Evolutionary conservation across 2,888 invertebrate genomes (phyloP), one percentile per base, ranked within the genome.

Genomic region (Tenthredo distinguenda): DNA sequence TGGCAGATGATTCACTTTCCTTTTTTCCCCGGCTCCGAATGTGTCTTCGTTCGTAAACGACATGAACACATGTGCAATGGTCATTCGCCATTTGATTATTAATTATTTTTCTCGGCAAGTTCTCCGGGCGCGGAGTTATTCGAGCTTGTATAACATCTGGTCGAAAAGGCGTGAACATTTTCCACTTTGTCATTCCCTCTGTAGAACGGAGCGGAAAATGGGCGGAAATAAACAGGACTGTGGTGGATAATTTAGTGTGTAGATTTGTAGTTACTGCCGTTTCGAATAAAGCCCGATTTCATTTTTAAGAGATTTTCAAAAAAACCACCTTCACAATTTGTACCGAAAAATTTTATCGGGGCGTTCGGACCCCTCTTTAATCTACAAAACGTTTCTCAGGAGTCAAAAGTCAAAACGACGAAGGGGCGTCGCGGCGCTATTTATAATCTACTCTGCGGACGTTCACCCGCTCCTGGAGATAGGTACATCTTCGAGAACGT

Each of bases 381-480:
- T 68, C 26, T 34, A 34, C 6, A 10, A 10, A 62, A 62, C n/a
- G 21, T 74, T 40, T n/a, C 40, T 74, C 21, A 43, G 18, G 43
- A 74, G 72, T 74, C 72, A 71, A 47, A 68, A 71, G 71, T 65
- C 34, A 50, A 68, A 68, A 83, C 68, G 81, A 65, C 68, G 47
- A 71, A 87, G 86, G 89, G 87, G 88, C 88, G 88, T 87, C 87
- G 87, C 86, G 82, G 87, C 87, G 90, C 91, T 91, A 91, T 91
- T 91, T 91, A 91, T 90, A 91, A 40, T 88, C 90, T 89, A 90
- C 87, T 87, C 86, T 85, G 89, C 88, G 91, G 90, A 89, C 91
- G 88, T 91, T 91, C 91, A 91, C 91, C 88, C 87, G 87, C 87
- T 90, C 88, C 88, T 83, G 83, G 83, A 83, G 55, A n/a, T 55